A percentile compares a stretch with the other conserved stretches of the same genome.
Conservation (phyloP, 2,113 vertebrate genomes). For the Muntiacus reevesi region DNA sequence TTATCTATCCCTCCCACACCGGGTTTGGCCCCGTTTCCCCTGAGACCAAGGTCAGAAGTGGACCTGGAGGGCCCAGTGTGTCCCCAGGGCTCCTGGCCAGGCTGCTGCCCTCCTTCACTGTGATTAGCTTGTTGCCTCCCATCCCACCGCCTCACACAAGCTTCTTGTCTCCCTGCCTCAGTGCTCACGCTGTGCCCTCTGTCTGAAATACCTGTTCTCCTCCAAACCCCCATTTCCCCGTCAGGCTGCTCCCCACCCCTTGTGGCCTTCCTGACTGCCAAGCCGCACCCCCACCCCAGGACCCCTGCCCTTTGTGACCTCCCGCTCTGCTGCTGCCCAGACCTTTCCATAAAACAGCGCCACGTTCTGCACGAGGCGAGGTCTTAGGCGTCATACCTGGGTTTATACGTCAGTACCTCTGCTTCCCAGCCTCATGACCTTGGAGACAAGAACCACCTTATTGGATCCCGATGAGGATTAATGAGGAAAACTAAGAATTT, state of each 20-base stretch:
- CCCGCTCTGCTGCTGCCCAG: neutral
- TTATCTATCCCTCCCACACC: neutral
- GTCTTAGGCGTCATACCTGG: neutral
- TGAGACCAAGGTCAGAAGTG: neutral
- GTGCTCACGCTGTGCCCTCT: neutral
- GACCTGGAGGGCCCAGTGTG: neutral
- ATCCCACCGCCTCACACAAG: accelerated
- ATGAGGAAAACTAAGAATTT: neutral
- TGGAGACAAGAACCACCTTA: neutral
- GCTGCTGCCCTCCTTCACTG: neutral
- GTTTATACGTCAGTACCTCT: neutral
- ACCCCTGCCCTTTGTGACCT: neutral
- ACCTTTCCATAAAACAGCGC: neutral
- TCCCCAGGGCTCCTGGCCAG: neutral
- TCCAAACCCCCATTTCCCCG: neutral
- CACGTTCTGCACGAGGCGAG: accelerated
- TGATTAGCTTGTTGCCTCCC: neutral
- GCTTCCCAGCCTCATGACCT: neutral
- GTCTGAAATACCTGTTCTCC: no score
- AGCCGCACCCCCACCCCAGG: neutral
- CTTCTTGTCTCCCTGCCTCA: neutral
- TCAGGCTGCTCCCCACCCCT: accelerated
- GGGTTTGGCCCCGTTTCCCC: neutral
- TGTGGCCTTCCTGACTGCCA: neutral
- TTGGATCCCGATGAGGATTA: neutral